Base-by-base conservation (phyloP, 2,113 vertebrate species). In the Hydrolagus affinis region DNA sequence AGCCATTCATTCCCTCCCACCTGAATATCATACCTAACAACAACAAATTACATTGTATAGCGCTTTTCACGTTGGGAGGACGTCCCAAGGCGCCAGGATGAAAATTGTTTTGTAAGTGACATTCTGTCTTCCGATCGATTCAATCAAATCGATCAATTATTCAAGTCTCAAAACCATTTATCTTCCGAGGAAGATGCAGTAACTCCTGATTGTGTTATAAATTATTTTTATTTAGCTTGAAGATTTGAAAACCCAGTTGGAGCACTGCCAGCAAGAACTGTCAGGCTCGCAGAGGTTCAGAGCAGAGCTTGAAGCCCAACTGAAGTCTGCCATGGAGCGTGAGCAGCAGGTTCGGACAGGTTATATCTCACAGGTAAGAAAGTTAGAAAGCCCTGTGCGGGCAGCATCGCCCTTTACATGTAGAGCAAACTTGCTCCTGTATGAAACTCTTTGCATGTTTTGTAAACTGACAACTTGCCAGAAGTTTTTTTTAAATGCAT, bases 301-400 rank as follows among this genome's bases (percentile, higher is more conserved):
- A 86, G 89, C 90, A 89, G 91, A 92, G 70, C 90, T 95, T 85
- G 93, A 94, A 87, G 87, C 90, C 15, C 92, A 93, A 86, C 91
- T 95, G 86, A 92, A 90, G 78, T 89, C 86, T 0, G 92, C 93
- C 80, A 71, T 94, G 85, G 93, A 91, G 30, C 88, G 91, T 70
- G 94, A 95, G 87, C 92, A 93, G 70, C 92, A 93, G 85, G 25
- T 91, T 85, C 91, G 93, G 0, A 69, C 90, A 0, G 94, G 93
- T 44, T 95, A 95, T 88, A 91, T 95, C 88, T 95, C 94, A n/a
- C 94, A 93, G 88, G 94, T 95, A 91, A 93, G 91, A 57, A 1
- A 15, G 21, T 28, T 11, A 1, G 8, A 78, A 23, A 7, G 4
- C 14, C 15, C 70, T 64, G 23, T 32, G 28, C 21, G 56, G n/a